Evolutionary conservation across 2,797 vertebrate genomes (phyloP).

Genomic region (Bryconaethiops microstoma): DNA sequence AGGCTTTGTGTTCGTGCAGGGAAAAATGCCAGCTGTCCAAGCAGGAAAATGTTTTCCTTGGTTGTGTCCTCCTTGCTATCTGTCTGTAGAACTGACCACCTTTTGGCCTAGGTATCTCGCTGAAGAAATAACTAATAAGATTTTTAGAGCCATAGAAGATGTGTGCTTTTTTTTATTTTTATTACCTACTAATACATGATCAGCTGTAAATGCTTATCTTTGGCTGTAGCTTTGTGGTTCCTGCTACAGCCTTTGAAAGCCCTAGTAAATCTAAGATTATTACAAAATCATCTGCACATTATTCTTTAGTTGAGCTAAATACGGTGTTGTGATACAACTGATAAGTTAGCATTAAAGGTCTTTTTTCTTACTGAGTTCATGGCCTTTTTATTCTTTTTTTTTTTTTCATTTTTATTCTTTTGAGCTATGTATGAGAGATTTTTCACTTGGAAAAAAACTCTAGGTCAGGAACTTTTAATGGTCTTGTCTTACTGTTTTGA

Average conservation of each 20-base stretch:
- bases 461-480: not conserved
- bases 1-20: too few species aligned
- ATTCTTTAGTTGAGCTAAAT: not conserved
- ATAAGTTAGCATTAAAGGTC: not conserved
- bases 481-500: not conserved
- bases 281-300: not conserved
- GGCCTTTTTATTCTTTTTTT: not conserved
- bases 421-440: not conserved
- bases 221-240: not conserved
- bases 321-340: not conserved
- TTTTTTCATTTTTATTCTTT: not conserved
- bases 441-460: not conserved
- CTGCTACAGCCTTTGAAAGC: not conserved
- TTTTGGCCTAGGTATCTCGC: not conserved
- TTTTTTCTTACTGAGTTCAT: too few species aligned
- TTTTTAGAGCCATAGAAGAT: not conserved
- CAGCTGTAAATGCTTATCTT: not conserved
- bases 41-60: not conserved
- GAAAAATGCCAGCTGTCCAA: too few species aligned
- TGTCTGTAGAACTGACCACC: not conserved
- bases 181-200: not conserved
- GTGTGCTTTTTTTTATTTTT: not conserved
- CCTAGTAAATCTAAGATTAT: not conserved
- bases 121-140: not conserved
- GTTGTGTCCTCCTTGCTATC: not conserved